Evolutionary conservation across 1,140 invertebrate genomes (phyloP), one percentile per base, ranked within the genome.

Genomic region (Neotoxoptera formosana): DNA sequence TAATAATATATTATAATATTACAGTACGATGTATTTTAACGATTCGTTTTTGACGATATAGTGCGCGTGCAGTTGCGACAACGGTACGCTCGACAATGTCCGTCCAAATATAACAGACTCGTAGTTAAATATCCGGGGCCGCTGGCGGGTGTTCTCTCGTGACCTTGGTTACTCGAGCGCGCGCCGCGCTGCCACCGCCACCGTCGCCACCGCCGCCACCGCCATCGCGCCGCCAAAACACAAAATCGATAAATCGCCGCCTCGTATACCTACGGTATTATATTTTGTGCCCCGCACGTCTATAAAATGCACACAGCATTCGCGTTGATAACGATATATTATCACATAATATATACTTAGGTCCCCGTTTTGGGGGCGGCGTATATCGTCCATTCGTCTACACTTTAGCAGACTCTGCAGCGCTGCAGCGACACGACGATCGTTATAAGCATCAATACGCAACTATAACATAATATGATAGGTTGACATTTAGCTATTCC

Each of bases 71-170:
- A 3, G 20, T 25, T 67, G 20, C 90, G 67, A 51, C 90, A 30
- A 36, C 90, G 76, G n/a, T 92, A 30, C 60, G 47, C 45, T 92
- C 60, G 76, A 51, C 34, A 92, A 48, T 83, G 90, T 92, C 67
- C 48, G 90, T 76, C 90, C 90, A 83, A 92, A 92, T 92, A 92
- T 83, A 92, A 92, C 53, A 90, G 53, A 60, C 89, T 25, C n/a
- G 36, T 8, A n/a, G 53, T 90, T 67, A 90, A 67, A 67, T 67
- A 67, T 60, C n/a, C 90, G 56, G 60, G 60, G 90, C 90, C 90
- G n/a, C 67, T 67, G 41, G 36, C 60, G 90, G 60, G 90, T 45
- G 90, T 81, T 48, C 90, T 21, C 89, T 36, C 36, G 41, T 48
- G 90, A 92, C 90, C 90, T 92, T 92, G 90, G 90, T 83, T 36